Evolutionary conservation across 1,140 invertebrate genomes (phyloP).

Genomic region (Leptopilina boulardi): DNA sequence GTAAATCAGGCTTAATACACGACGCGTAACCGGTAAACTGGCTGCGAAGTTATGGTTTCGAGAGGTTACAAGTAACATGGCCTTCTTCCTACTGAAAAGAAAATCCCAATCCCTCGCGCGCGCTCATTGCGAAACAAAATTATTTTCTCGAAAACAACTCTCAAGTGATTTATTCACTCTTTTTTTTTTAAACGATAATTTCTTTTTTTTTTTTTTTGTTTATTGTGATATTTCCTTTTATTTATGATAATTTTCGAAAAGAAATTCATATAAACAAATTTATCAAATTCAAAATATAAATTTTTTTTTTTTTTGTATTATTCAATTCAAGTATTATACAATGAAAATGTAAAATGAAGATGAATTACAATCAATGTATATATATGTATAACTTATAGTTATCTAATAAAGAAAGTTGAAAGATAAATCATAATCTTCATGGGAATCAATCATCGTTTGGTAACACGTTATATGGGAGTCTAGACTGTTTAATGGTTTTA

Average conservation of each 20-base stretch:
- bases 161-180: not conserved
- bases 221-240: not conserved
- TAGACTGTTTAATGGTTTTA: slow-evolving; percentile 2
- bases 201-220: not conserved
- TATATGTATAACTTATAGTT: not conserved
- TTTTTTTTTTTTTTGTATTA: no score
- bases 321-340: no score
- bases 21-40: slow-evolving; percentile 25
- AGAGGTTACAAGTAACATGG: slow-evolving; percentile 24
- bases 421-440: slow-evolving; percentile 3
- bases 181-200: not conserved
- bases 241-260: not conserved
- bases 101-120: slow-evolving; percentile 5
- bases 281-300: not conserved
- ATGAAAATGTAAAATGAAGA: not conserved
- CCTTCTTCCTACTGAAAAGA: slow-evolving; percentile 28
- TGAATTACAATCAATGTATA: not conserved
- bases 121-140: slow-evolving; percentile 18
- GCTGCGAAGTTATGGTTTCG: slow-evolving; percentile 20
- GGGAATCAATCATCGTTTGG: slow-evolving; percentile 22
- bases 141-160: slow-evolving; percentile 29
- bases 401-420: not conserved
- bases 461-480: slow-evolving; percentile 4
- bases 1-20: slow-evolving; percentile 20
- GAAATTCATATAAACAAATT: not conserved